Conservation (phyloP, 2,888 invertebrate species). For the Protodeltote pygarga region DNA sequence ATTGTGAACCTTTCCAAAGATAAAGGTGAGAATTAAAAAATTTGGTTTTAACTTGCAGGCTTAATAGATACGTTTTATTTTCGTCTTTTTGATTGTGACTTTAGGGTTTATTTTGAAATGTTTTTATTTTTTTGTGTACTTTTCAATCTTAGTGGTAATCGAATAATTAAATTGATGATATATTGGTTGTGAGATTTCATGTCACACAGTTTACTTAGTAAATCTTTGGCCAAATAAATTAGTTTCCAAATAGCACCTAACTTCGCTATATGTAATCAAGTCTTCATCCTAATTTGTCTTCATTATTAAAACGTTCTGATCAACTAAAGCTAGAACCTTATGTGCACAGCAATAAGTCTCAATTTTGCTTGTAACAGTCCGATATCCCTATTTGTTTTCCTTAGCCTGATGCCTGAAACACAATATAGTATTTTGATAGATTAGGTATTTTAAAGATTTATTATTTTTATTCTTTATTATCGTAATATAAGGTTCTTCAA, state of each 20-base stretch:
- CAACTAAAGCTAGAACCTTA: neutral
- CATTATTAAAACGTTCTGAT: neutral
- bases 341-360: neutral
- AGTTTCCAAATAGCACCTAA: neutral
- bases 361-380: neutral
- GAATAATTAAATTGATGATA: neutral
- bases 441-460: no score
- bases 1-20: constrained; percentile 65
- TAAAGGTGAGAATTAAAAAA: constrained; percentile 63
- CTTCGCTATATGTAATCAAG: neutral
- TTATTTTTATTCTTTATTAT: neutral
- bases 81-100: no score
- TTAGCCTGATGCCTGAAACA: no score
- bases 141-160: no score
- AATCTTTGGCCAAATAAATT: neutral
- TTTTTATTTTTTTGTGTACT: no score
- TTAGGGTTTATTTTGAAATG: no score
- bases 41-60: constrained; percentile 33
- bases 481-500: no score
- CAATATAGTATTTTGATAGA: no score
- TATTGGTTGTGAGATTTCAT: neutral
- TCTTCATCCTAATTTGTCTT: constrained; percentile 3
- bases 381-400: neutral
- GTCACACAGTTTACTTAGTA: no score
- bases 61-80: no score